Evolutionary conservation across 2,888 invertebrate genomes (phyloP), one percentile per base, ranked within the genome.

Genomic region (Melikaiella ostensackeni): DNA sequence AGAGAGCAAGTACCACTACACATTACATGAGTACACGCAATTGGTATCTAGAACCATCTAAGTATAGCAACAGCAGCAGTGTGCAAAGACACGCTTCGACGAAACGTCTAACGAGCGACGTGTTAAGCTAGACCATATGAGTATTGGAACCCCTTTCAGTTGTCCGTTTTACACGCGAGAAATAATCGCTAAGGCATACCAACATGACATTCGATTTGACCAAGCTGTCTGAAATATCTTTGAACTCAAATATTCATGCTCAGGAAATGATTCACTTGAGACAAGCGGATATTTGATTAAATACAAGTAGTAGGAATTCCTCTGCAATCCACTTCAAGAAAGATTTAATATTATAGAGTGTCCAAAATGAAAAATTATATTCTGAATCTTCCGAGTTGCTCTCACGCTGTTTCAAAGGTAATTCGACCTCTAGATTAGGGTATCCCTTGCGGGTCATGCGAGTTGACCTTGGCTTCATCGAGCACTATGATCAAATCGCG

Each of bases 31-130:
- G 21, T 74, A 70, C 62, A 66, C 50, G 46, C 76, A 82, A 82
- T 84, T 64, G 75, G 78, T 82, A 84, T 82, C 84, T 38, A 64
- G 50, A 70, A 76, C 63, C 76, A 63, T 77, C 76, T 76, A 76
- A 81, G 75, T 66, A 75, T 77, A 74, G 35, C 75, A 57, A 74
- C 19, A 70, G 78, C 64, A 55, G 77, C 74, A 74, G 74, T 77
- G 81, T 78, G 75, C 75, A 74, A 73, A 77, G 78, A 77, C 77
- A 80, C 80, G 83, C 80, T 83, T 84, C 84, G 82, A 81, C 83
- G 83, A 84, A 84, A 82, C 80, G 81, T 84, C 82, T 84, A 84
- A 84, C 84, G 83, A 84, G 84, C 81, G 79, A 81, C 82, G 82
- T 83, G 83, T 83, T 81, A 77, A 77, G 75, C 55, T 61, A 76